These are phyloP conservation scores for Pollenia labialis DNA, from an alignment of 2,888 invertebrate genomes.

Conservation along the genomic window DNA sequence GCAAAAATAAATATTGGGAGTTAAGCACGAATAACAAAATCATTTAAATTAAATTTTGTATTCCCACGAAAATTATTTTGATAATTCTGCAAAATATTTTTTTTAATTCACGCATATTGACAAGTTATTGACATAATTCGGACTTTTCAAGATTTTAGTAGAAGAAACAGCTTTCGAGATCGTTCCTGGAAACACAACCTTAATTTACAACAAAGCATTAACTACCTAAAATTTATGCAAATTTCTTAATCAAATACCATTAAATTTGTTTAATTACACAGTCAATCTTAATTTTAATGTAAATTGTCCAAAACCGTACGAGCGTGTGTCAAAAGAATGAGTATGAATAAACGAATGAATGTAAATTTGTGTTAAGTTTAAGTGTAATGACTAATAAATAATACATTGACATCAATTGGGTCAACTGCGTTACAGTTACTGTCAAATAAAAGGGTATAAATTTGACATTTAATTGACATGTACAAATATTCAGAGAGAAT, in stretches of 20 bases:
- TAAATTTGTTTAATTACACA: not conserved
- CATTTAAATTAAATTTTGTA: too few species aligned
- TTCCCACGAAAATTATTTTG: too few species aligned
- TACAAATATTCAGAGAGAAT: slow-evolving; percentile 22
- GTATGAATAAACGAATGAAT: not conserved
- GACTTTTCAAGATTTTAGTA: too few species aligned
- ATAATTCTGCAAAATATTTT: too few species aligned
- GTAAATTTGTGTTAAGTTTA: slow-evolving; percentile 40
- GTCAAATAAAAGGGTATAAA: slow-evolving; percentile 57
- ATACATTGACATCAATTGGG: slow-evolving; percentile 64
- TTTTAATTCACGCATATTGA: too few species aligned
- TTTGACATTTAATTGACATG: slow-evolving; percentile 67
- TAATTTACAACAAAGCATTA: too few species aligned
- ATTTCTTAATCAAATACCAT: slow-evolving; percentile 23
- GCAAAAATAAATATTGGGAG: too few species aligned
- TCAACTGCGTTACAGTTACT: slow-evolving; percentile 56
- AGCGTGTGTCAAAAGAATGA: not conserved
- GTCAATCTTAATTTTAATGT: slow-evolving; percentile 33
- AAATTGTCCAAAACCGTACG: not conserved
- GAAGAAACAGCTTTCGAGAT: too few species aligned
- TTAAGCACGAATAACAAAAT: too few species aligned
- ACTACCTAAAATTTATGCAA: not conserved
- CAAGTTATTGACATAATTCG: too few species aligned
- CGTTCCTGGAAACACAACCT: too few species aligned
- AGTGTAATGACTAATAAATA: slow-evolving; percentile 54